phyloP scores from a whole-genome alignment of 1,140 invertebrate species.

The Drosophila sproati region DNA sequence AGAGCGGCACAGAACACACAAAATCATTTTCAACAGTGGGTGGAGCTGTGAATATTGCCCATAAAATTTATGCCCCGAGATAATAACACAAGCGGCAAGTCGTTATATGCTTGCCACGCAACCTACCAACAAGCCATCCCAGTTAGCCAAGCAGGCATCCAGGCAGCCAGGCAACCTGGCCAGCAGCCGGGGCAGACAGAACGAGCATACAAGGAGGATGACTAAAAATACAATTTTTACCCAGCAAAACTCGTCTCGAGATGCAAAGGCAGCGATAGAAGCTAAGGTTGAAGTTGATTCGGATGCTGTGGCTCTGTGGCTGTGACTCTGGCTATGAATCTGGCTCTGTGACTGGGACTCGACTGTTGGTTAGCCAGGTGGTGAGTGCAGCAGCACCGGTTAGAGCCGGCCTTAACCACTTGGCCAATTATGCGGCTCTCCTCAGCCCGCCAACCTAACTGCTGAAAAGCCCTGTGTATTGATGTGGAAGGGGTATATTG shows the following conservation, averaged over 20 bases:
- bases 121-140: conserved; percentile 9
- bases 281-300: conserved; percentile 32
- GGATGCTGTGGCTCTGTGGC: not conserved
- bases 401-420: conserved; percentile 25
- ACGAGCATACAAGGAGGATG: conserved; percentile 45
- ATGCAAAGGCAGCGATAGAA: conserved; percentile 71
- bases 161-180: conserved; percentile 19
- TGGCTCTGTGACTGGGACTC: not conserved
- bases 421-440: conserved; percentile 47
- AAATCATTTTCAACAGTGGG: conserved; percentile 79
- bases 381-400: conserved; percentile 4
- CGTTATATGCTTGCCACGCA: conserved; percentile 57
- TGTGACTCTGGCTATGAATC: not conserved
- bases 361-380: conserved; percentile 16
- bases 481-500: conserved; percentile 5
- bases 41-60: conserved; percentile 82
- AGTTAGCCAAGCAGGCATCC: conserved; percentile 17
- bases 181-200: conserved; percentile 4
- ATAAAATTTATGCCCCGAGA: conserved; percentile 81
- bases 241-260: conserved; percentile 76
- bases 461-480: conserved; percentile 5
- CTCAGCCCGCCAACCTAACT: conserved; percentile 9
- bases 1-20: conserved; percentile 38
- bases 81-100: conserved; percentile 82
- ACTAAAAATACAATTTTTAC: conserved; percentile 82